These are phyloP conservation scores for Acrocephalus kingi DNA, from an alignment of 2,113 vertebrate genomes.

Conservation along the genomic window DNA sequence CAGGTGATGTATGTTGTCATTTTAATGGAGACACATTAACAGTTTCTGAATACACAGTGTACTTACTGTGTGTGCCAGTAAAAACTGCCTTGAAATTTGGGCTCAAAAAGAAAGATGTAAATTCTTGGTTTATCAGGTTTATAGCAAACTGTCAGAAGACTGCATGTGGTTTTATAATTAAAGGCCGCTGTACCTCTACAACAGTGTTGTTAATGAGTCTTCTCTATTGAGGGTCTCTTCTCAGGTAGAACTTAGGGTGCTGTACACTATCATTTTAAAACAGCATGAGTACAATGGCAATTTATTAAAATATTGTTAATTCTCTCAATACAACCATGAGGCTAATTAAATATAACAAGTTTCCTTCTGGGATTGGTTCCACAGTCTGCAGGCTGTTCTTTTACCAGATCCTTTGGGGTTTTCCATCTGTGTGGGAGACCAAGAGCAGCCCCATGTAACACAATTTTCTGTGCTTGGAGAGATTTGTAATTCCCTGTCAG, in stretches of 20 bases:
- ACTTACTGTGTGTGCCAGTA: not conserved
- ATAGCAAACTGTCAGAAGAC: not conserved
- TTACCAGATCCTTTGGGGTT: not conserved
- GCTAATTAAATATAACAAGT: conserved; percentile 64
- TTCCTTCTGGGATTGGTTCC: conserved; percentile 33
- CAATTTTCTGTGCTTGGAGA: not conserved
- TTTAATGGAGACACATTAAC: not conserved
- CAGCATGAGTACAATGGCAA: conserved; percentile 10
- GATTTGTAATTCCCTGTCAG: conserved; percentile 25
- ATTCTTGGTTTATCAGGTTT: not conserved
- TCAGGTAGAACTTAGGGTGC: conserved; percentile 33
- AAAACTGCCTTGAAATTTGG: not conserved
- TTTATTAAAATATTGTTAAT: conserved; percentile 59
- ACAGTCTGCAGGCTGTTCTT: conserved; percentile 27
- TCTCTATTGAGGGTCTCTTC: not conserved
- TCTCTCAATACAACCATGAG: not conserved
- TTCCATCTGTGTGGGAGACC: conserved; percentile 48
- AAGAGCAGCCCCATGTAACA: not conserved
- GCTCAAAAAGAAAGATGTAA: not conserved
- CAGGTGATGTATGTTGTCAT: not conserved
- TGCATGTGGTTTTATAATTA: conserved; percentile 34
- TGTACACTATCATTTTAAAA: not conserved
- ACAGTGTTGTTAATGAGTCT: not conserved
- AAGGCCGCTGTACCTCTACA: not conserved
- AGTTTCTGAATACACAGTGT: not conserved